Evolutionary conservation across 1,140 invertebrate species (phyloP).

Genomic region (Acyrthosiphon pisum): DNA sequence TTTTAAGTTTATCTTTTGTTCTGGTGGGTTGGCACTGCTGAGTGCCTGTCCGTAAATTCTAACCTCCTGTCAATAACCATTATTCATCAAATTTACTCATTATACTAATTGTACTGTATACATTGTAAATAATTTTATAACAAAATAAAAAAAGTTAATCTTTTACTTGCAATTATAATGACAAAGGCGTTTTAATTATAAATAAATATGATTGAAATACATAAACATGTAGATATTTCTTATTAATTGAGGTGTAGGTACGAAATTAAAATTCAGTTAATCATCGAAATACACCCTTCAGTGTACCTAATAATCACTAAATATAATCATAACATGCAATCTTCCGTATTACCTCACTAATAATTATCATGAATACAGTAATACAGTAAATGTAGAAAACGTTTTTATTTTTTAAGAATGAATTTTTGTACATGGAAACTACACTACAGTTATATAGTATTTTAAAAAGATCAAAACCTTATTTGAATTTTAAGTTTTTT

Average conservation of each 20-base stretch:
- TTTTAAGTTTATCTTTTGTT: not conserved
- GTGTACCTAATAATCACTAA: not conserved
- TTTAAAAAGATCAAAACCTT: slow-evolving; percentile 27
- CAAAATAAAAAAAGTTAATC: not conserved
- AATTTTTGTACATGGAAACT: not conserved
- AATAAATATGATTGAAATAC: not conserved
- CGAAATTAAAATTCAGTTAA: slow-evolving; percentile 1
- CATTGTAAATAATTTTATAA: too few relatives aligned
- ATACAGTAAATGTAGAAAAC: not conserved
- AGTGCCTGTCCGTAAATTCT: too few relatives aligned
- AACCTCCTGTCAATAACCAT: too few relatives aligned
- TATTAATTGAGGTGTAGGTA: slow-evolving; percentile 13
- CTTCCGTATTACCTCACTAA: not conserved
- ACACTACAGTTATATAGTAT: not conserved
- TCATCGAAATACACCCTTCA: not conserved
- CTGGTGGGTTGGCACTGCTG: too few relatives aligned
- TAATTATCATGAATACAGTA: slow-evolving; percentile 11
- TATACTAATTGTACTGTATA: too few relatives aligned
- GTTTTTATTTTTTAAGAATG: not conserved
- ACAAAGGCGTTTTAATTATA: not conserved
- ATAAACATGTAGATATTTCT: not conserved
- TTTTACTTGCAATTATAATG: not conserved
- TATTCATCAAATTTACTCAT: too few relatives aligned
- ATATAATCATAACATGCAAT: slow-evolving; percentile 6
- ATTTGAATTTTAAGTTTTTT: slow-evolving; percentile 41